Evolutionary conservation across 1,140 invertebrate species (phyloP), one percentile per base, ranked within the genome.

Genomic region (Brachionus rotundiformis): DNA sequence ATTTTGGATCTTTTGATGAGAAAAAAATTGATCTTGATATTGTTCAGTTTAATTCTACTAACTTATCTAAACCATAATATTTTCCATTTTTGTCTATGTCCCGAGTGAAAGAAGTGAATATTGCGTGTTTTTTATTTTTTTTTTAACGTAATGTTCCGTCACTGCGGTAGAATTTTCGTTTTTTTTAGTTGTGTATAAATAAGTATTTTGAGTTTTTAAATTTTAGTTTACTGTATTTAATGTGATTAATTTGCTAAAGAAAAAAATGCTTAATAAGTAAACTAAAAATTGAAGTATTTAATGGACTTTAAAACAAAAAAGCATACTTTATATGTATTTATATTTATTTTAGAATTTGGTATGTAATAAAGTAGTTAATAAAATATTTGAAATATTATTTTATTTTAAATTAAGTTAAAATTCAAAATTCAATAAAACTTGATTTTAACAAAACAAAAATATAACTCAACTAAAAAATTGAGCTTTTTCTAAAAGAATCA

Each of bases 1-100:
- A 73, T 31, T 73, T 73, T 41, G 68, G 68, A 44, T 25, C 36
- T 3, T 73, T 47, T 23, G 68, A 73, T 16, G 68, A 73, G 19
- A 73, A 73, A 73, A 73, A 73, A 44, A 73, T 73, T 47, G 68
- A 73, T 41, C 25, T 73, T 41, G 68, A 73, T 27, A 73, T 73
- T 44, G 68, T 73, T 16, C 68, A 73, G 41, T 25, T 73, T 33
- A 44, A 44, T 25, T 25, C 29, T n/a, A 71, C 29, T 11, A 71
- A 71, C 39, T 36, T 19, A 6, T 31, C 29, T 7, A 41, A 44
- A 44, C 25, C 33, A 31, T 73, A 73, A 23, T 13, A 19, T 73
- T 73, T 25, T 41, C 23, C 1, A 44, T 73, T 73, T 73, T 44
- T 73, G 7, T 73, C 25, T 27, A 19, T 44, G 36, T 41, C 41